Conservation (phyloP, 2,888 invertebrate species). For the Meiosimyza platycephala region DNA sequence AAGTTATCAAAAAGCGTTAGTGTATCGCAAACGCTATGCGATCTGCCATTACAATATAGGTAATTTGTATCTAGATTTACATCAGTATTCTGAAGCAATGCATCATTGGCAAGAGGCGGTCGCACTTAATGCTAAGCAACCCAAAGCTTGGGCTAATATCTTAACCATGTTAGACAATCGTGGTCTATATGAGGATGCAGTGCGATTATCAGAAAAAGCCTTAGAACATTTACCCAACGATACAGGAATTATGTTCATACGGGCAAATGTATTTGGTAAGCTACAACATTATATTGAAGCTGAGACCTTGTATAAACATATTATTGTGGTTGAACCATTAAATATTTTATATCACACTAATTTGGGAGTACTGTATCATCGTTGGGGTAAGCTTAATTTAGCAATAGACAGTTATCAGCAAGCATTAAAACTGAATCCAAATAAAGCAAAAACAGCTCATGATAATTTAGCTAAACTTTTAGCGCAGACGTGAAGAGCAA, state of each 20-base stretch:
- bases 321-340: conserved; percentile 76
- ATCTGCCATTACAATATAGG: conserved; percentile 96
- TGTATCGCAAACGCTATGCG: conserved; percentile 82
- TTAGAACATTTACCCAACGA: conserved; percentile 78
- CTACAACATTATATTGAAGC: conserved; percentile 80
- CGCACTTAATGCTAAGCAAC: conserved; percentile 79
- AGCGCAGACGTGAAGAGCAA: conserved; percentile 34
- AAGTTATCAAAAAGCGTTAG: conserved; percentile 85
- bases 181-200: conserved; percentile 77
- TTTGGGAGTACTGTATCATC: conserved; percentile 93
- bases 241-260: conserved; percentile 83
- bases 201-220: conserved; percentile 78
- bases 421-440: conserved; percentile 80
- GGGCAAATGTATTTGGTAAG: conserved; percentile 92
- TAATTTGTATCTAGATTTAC: conserved; percentile 88
- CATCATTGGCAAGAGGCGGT: conserved; percentile 87
- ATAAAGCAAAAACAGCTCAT: conserved; percentile 73
- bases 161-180: conserved; percentile 85
- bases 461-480: conserved; percentile 75
- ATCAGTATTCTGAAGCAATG: conserved; percentile 79
- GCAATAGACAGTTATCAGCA: conserved; percentile 81
- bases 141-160: conserved; percentile 92
- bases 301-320: conserved; percentile 82
- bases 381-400: conserved; percentile 82
- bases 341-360: conserved; percentile 90